phyloP scores from a whole-genome alignment of 2,797 vertebrate genomes.

The Percopsis omiscomaycus region DNA sequence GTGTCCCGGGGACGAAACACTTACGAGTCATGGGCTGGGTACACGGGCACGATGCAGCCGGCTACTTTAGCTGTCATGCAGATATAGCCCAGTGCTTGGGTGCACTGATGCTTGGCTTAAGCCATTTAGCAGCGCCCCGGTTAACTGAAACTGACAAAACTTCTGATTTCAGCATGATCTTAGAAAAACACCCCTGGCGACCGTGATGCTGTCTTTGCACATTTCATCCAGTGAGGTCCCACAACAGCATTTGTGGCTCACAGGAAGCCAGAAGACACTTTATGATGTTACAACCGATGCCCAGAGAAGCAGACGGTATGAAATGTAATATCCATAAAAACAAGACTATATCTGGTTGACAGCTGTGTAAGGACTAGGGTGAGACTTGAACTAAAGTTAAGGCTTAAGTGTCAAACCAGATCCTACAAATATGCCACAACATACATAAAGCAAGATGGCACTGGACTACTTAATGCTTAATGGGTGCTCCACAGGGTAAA shows the following conservation, averaged over 20 bases:
- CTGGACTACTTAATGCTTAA: constrained; percentile 57
- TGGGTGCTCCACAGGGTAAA: constrained; percentile 52
- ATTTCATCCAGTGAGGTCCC: constrained; percentile 55
- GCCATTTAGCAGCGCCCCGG: constrained; percentile 69
- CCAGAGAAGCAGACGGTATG: constrained; percentile 53
- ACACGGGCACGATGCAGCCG: constrained; percentile 76
- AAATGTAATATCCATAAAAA: constrained; percentile 37
- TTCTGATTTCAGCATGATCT: constrained; percentile 76
- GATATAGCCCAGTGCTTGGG: constrained; percentile 64
- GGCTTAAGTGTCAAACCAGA: constrained; percentile 36
- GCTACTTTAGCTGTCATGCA: constrained; percentile 81
- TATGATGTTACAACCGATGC: constrained; percentile 59
- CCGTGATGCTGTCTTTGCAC: constrained; percentile 64
- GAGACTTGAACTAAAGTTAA: constrained; percentile 34
- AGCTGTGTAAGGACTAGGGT: constrained; percentile 22
- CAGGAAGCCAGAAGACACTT: constrained; percentile 61
- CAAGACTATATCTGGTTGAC: constrained; percentile 48
- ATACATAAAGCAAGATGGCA: constrained; percentile 61
- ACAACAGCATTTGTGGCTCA: constrained; percentile 61
- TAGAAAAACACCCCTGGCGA: constrained; percentile 73
- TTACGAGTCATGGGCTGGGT: constrained; percentile 83
- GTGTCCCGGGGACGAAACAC: constrained; percentile 85
- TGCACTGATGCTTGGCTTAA: constrained; percentile 73
- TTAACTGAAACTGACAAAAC: constrained; percentile 78
- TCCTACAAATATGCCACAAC: constrained; percentile 37